Evolutionary conservation across 2,113 vertebrate species (phyloP).

Genomic region (Cochlearius cochlearius): DNA sequence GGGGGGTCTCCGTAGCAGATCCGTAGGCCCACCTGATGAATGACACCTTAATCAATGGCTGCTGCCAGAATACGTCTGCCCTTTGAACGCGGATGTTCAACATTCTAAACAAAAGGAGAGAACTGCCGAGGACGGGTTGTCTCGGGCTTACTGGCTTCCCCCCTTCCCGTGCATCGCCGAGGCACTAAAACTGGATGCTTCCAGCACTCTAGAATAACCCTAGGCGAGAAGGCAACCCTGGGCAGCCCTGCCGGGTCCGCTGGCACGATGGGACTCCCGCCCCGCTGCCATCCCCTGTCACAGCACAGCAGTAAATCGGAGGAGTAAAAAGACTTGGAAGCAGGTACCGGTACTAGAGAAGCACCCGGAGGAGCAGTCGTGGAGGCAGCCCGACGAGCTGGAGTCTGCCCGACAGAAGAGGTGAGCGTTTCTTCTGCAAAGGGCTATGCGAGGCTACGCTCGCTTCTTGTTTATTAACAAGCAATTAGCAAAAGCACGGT

Average conservation of each 20-base stretch:
- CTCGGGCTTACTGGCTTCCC: neutral
- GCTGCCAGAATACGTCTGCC: neutral
- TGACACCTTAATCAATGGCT: neutral
- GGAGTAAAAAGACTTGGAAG: neutral
- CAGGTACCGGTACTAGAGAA: neutral
- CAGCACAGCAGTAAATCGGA: neutral
- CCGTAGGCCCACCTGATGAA: neutral
- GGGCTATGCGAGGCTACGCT: neutral
- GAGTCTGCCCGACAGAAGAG: neutral
- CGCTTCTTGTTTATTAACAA: neutral
- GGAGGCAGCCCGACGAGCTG: accelerated
- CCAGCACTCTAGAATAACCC: neutral
- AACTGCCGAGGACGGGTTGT: neutral
- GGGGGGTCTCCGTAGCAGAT: neutral
- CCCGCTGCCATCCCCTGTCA: neutral
- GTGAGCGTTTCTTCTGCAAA: neutral
- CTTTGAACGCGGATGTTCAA: neutral
- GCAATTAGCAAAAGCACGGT: neutral
- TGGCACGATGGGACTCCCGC: neutral
- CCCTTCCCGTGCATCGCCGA: neutral
- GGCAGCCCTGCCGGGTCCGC: accelerated
- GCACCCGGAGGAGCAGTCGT: neutral
- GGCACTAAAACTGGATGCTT: neutral
- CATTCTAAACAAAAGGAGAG: neutral
- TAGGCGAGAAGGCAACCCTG: neutral